These are phyloP conservation scores for Pao palembangensis DNA, from an alignment of 2,113 vertebrate genomes.

Conservation along the genomic window DNA sequence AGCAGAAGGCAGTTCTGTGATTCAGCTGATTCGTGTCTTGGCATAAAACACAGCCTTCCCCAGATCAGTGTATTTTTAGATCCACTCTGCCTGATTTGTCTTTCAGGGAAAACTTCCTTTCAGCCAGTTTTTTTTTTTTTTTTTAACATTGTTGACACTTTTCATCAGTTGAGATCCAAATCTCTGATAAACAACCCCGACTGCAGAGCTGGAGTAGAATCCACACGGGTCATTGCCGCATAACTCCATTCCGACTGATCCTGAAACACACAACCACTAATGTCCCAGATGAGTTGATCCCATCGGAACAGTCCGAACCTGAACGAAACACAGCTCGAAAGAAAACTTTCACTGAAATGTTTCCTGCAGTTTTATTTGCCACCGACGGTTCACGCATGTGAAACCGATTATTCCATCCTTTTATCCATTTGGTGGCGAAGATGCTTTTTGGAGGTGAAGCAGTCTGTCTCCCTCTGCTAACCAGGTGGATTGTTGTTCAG, in stretches of 20 bases:
- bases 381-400: too few species aligned
- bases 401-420: conserved; percentile 1
- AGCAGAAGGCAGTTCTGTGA: not conserved
- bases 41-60: too few species aligned
- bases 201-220: conserved; percentile 29
- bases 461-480: conserved; percentile 31
- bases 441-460: conserved; percentile 16
- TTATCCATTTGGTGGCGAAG: not conserved
- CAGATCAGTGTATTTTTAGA: too few species aligned
- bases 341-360: too few species aligned
- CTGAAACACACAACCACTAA: conserved; percentile 36
- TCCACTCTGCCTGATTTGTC: too few species aligned
- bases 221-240: conserved; percentile 41
- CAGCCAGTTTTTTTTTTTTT: too few species aligned
- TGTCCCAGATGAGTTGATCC: conserved; percentile 47
- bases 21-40: not conserved
- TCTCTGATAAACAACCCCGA: conserved; percentile 19
- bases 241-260: conserved; percentile 27
- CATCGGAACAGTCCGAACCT: conserved; percentile 32
- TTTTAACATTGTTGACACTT: too few species aligned
- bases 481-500: conserved; percentile 30
- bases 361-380: too few species aligned
- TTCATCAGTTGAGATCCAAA: not conserved
- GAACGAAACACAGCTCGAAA: conserved; percentile 7
- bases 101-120: too few species aligned